A percentile compares a stretch with the other conserved stretches of the same genome.
Evolutionary conservation across 2,888 invertebrate genomes (phyloP).

Genomic region (Coleophora deauratella): DNA sequence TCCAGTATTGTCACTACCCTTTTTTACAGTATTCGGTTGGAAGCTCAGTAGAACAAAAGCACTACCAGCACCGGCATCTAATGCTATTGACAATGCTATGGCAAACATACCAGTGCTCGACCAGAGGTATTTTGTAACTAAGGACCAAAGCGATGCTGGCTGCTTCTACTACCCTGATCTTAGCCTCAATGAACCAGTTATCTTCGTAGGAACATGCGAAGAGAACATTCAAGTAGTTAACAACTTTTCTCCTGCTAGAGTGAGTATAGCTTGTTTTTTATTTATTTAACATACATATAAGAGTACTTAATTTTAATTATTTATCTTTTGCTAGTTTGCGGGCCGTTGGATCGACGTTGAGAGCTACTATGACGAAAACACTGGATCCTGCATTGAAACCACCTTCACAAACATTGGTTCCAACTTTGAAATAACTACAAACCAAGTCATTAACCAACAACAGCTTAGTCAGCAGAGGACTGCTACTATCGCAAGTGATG

Average conservation of each 20-base stretch:
- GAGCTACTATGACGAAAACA: conserved; percentile 56
- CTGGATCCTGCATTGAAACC: conserved; percentile 35
- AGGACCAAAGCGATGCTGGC: conserved; percentile 29
- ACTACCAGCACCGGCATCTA: conserved; percentile 17
- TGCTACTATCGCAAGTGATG: conserved; percentile 43
- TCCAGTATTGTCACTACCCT: too few species aligned
- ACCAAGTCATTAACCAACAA: conserved; percentile 19
- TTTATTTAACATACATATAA: too few species aligned
- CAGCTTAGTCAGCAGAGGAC: conserved; percentile 65
- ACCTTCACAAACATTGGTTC: conserved; percentile 20
- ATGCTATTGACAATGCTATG: conserved; percentile 25
- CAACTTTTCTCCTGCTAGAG: conserved; percentile 22
- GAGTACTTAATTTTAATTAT: too few species aligned
- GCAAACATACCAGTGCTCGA: conserved; percentile 28
- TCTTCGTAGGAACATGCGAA: conserved; percentile 32
- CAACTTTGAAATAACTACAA: conserved; percentile 17
- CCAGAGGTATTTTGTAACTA: conserved; percentile 25
- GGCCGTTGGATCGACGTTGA: conserved; percentile 74
- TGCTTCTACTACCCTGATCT: conserved; percentile 59
- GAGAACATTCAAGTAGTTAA: conserved; percentile 18
- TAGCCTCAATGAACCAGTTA: conserved; percentile 15
- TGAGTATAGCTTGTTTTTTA: conserved; percentile 11
- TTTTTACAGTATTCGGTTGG: conserved; percentile 31
- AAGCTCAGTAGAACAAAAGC: conserved; percentile 36
- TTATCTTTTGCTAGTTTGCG: conserved; percentile 40